Evolutionary conservation across 2,888 invertebrate genomes (phyloP), one percentile per base, ranked within the genome.

Genomic region (Pinctada fucata): DNA sequence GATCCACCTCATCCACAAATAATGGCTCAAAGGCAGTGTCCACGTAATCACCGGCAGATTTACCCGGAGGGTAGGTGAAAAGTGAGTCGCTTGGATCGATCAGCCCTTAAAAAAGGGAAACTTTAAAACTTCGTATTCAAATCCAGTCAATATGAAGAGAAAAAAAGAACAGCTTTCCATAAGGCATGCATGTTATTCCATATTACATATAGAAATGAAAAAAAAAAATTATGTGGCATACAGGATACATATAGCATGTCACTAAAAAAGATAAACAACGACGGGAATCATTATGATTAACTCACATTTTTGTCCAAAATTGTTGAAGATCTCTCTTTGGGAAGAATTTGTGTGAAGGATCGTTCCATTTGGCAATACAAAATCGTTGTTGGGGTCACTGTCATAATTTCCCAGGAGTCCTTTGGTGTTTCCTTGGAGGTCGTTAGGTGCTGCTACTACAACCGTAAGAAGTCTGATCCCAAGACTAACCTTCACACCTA

Each of bases 331-430:
- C 49, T 79, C 58, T 10, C 76, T 64, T 5, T 79, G 75, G 3
- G 79, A 52, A 13, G 58, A 66, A 49, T 51, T 66, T 31, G 52
- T 10, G 5, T 49, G 10, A 8, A 79, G 73, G 3, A 65, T n/a
- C 8, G 58, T 73, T 13, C 79, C 76, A 50, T 79, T 64, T 2
- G 76, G 76, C 45, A 73, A 13, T 3, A 70, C 13, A 58, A 76
- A 79, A 13, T 79, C 79, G 67, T 79, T 76, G 8, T 63, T 70
- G 8, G 68, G 48, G 52, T 73, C 48, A 1, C 65, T 72, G 52
- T 79, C 76, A 68, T 67, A 79, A 49, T 79, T 79, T 49, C 79
- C 79, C 10, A 79, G 49, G 0, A 79, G 65, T 4, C 79, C 79
- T 8, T 16, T 50, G 3, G 65, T 51, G 16, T 73, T 50, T 45